Evolutionary conservation across 2,888 invertebrate species (phyloP), one percentile per base, ranked within the genome.

Genomic region (Volucella inanis): DNA sequence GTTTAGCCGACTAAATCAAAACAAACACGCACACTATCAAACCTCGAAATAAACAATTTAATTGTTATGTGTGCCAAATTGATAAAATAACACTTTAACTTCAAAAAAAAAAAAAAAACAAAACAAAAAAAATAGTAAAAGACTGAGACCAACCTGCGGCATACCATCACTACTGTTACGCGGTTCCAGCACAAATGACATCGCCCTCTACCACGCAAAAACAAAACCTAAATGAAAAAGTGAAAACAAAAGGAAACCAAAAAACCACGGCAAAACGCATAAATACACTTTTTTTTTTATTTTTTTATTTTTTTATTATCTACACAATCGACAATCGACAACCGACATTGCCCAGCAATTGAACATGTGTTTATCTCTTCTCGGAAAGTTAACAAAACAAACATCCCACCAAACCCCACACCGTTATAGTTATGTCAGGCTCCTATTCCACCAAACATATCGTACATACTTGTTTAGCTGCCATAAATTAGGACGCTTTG

Each of bases 61-160:
- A 81, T 57, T 22, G 64, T 47, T 18, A 71, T 78, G 78, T 78
- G 82, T 67, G 78, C 82, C 67, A 83, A 83, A 78, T 78, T 83
- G 78, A 83, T 83, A 83, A 72, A 83, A 72, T 8, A 71, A 65
- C 59, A 65, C 71, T 61, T 61, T 61, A 77, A 82, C 31, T 61
- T 15, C 10, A n/a, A n/a, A n/a, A n/a, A n/a, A n/a, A 49, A 52
- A 65, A 41, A 55, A 62, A 54, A 71, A 61, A 50, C 22, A 61
- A n/a, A n/a, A n/a, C 15, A 47, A 49, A 57, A 18, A 41, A 43
- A 71, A 57, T 31, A 55, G 38, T 9, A 41, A 3, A 49, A 39
- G 50, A 39, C 31, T 31, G 14, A 61, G 38, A 62, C 41, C 8
- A 41, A 31, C 50, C 18, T 65, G 55, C 41, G 71, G 65, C 31